Evolutionary conservation across 30 jellyfish, hydroid and myxozoan species (phyloP), one percentile per base, ranked within the genome.

Genomic region (Turritopsis dohrnii): DNA sequence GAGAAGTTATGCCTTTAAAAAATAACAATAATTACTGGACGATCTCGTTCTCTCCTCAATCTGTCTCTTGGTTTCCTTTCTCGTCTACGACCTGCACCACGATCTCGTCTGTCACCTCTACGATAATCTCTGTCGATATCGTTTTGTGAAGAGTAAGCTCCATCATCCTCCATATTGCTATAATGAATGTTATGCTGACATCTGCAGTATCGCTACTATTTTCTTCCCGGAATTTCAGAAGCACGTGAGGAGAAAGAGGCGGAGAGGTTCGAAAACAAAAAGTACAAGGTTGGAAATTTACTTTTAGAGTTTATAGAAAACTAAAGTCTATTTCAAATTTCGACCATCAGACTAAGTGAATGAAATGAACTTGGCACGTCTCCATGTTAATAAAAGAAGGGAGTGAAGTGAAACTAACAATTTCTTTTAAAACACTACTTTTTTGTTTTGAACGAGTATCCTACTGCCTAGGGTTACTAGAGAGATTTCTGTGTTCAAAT

Each of bases 41-140:
- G 28, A 71, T 82, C 89, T n/a, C 89, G 25, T 28, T 82, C 89
- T 82, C 89, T 82, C 23, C 89, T 69, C 41, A 82, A 23, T 82
- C 89, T 82, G 41, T 65, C 87, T 52, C 87, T 65, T 65, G 89
- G 89, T 71, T 71, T 82, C 20, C 89, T 66, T 16, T 82, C 89
- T 82, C 84, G 29, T 31, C 89, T 82, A 16, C 85, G 53, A 65
- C 85, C 85, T 16, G 72, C 31, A 23, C 89, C 89, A 60, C 89
- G 89, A 19, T 72, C 89, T 9, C 89, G 71, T 29, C 89, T 66
- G 73, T 82, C 76, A n/a, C 76, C 89, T 21, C 89, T 52, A 18
- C 66, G 71, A 71, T 82, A 82, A 30, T 82, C 85, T 21, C 84
- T 52, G 29, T 80, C 87, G 21, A 9, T 16, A 28, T 82, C 89